Conservation (phyloP, 2,113 vertebrate species). For the Astatoreochromis straeleni region DNA sequence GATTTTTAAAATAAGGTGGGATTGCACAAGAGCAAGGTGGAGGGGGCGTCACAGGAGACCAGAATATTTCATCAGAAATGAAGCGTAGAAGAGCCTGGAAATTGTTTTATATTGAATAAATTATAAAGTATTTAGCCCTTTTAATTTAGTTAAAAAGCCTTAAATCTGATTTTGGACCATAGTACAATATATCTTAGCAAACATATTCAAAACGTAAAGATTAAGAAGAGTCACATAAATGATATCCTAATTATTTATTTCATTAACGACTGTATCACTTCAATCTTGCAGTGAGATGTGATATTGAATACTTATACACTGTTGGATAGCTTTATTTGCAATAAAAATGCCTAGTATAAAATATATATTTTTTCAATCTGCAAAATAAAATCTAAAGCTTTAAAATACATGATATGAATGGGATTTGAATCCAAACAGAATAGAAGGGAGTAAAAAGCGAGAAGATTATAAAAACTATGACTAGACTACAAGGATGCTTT, state of each 20-base stretch:
- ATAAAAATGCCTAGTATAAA: background rate
- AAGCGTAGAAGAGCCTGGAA: background rate
- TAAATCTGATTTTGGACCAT: background rate
- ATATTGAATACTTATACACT: background rate
- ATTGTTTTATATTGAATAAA: background rate
- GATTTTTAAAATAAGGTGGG: background rate
- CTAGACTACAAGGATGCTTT: slow-evolving; percentile 3
- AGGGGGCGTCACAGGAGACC: background rate
- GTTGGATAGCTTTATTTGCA: background rate
- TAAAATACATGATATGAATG: background rate
- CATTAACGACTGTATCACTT: background rate
- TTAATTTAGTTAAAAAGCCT: background rate
- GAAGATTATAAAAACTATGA: background rate
- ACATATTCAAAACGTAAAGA: background rate
- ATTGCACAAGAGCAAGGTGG: background rate
- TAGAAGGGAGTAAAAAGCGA: background rate
- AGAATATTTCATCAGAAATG: background rate
- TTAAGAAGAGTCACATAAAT: background rate
- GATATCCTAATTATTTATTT: background rate
- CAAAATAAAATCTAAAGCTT: background rate
- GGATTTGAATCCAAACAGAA: background rate
- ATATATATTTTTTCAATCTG: background rate
- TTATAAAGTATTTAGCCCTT: background rate
- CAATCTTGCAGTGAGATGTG: background rate
- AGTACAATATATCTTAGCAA: background rate